phyloP scores from a whole-genome alignment of 1,140 invertebrate genomes.

The Coenobita brevimanus region DNA sequence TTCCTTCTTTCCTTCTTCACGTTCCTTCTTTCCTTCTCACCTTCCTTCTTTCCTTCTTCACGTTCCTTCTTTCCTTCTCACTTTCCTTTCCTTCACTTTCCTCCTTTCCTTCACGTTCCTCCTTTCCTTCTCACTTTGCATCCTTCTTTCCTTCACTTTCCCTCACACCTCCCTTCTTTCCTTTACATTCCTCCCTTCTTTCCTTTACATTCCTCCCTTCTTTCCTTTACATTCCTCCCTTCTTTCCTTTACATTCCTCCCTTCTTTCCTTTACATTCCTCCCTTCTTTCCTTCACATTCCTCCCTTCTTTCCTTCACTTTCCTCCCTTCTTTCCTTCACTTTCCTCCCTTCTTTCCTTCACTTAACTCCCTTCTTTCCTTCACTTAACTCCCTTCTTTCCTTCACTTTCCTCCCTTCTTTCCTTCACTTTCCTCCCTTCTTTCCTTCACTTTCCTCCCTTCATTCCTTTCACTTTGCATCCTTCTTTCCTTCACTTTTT shows the following conservation, averaged over 20 bases:
- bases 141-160: background rate
- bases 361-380: background rate
- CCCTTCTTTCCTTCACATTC: background rate
- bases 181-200: too few species aligned
- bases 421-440: background rate
- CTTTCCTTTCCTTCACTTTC: too few species aligned
- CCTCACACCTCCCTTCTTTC: too few species aligned
- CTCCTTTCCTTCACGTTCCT: background rate
- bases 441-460: background rate
- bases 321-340: background rate
- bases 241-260: background rate
- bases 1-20: too few species aligned
- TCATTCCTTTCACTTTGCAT: background rate
- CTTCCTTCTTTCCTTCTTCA: too few species aligned
- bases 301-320: background rate
- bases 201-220: too few species aligned
- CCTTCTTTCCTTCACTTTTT: background rate
- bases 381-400: background rate
- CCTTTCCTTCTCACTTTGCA: background rate
- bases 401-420: background rate
- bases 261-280: background rate
- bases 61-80: too few species aligned
- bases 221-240: background rate
- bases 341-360: background rate
- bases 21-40: too few species aligned